Conservation (phyloP, 2,888 invertebrate species). For the Neoscelio sp. region DNA sequence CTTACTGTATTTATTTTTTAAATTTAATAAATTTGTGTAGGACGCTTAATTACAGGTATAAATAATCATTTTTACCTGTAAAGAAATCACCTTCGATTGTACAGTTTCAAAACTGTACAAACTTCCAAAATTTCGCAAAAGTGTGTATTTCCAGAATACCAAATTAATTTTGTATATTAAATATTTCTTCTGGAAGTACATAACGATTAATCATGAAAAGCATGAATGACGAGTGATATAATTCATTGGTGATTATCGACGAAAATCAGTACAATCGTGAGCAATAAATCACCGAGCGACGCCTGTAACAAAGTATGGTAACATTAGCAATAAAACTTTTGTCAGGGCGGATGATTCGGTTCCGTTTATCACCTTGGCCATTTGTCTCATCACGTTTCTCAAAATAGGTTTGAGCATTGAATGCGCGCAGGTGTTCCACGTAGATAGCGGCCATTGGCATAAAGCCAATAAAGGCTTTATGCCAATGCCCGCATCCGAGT, state of each 20-base stretch:
- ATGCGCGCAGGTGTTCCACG: conserved; percentile 81
- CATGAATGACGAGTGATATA: neutral
- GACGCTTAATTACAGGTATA: no score
- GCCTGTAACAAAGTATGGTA: conserved; percentile 59
- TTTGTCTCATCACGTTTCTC: conserved; percentile 68
- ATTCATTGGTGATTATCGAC: conserved; percentile 27
- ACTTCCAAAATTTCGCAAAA: no score
- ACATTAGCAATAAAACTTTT: conserved; percentile 58
- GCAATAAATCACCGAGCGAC: conserved; percentile 32
- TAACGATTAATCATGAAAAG: neutral
- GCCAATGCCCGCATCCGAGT: conserved; percentile 75
- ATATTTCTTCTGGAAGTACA: no score
- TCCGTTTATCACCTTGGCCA: conserved; percentile 66
- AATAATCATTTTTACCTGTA: no score
- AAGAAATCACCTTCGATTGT: no score
- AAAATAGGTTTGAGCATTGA: conserved; percentile 70
- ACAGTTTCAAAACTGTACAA: no score
- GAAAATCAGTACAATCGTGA: conserved; percentile 43
- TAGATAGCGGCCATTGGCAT: conserved; percentile 81
- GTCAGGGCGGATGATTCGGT: conserved; percentile 44
- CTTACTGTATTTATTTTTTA: no score
- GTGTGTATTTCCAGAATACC: no score
- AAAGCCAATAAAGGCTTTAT: conserved; percentile 79
- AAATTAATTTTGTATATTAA: no score
- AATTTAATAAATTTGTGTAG: no score